phyloP scores from a whole-genome alignment of 2,888 invertebrate genomes.

The Epinotia demarniana region DNA sequence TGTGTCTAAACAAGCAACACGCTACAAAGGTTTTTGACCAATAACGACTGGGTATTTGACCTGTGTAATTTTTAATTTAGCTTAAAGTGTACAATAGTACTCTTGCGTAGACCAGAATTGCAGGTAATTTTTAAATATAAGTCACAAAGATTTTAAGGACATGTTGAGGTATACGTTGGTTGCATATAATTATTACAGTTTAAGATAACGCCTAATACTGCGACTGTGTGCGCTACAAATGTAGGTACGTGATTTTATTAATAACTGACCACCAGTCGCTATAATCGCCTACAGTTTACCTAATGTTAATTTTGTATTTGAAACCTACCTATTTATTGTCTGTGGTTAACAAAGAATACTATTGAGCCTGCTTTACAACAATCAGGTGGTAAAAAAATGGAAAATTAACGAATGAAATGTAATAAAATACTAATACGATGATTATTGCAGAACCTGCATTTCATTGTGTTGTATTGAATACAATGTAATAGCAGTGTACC shows the following conservation, averaged over 20 bases:
- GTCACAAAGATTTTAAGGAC: constrained; percentile 11
- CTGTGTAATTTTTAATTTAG: background rate
- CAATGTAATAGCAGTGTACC: background rate
- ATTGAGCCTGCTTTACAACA: background rate
- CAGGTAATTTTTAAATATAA: background rate
- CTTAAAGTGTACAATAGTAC: background rate
- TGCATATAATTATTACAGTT: constrained; percentile 31
- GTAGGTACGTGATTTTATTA: too few species aligned
- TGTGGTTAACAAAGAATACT: background rate
- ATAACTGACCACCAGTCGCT: background rate
- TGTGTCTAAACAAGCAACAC: too few species aligned
- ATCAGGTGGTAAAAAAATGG: too few species aligned
- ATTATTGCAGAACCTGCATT: background rate
- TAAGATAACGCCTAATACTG: background rate
- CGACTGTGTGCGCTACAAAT: background rate
- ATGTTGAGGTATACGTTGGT: constrained; percentile 35
- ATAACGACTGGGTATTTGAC: too few species aligned
- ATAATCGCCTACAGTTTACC: background rate
- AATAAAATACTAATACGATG: background rate
- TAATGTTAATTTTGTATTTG: background rate
- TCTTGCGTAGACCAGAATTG: background rate
- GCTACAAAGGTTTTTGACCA: too few species aligned
- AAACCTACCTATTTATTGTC: background rate
- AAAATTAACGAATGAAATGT: too few species aligned
- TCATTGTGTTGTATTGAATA: background rate